These are phyloP conservation scores for Porites australiensis DNA, from an alignment of 64 coral and sea anemone species.

Conservation along the genomic window DNA sequence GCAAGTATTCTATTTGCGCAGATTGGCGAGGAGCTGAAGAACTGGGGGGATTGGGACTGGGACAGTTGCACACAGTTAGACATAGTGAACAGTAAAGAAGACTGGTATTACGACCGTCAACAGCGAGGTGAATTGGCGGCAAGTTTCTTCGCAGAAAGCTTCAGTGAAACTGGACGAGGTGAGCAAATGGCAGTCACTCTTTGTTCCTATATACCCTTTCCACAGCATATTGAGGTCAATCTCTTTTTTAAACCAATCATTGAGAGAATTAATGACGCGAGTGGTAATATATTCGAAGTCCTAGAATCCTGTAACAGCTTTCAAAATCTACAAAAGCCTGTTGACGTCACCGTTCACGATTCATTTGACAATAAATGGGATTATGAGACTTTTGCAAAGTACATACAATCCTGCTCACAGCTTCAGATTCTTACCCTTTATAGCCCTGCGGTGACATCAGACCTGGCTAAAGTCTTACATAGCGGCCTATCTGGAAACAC, in stretches of 20 bases:
- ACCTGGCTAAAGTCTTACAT: neutral
- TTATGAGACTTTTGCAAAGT: neutral
- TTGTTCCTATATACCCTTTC: slow-evolving; percentile 20
- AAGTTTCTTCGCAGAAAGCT: neutral
- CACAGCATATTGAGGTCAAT: neutral
- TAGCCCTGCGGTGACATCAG: neutral
- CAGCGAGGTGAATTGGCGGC: neutral
- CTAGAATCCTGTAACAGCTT: neutral
- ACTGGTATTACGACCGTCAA: no score
- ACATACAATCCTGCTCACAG: neutral
- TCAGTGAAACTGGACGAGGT: neutral
- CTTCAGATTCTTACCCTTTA: neutral
- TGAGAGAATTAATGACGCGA: neutral
- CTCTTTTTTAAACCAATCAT: no score
- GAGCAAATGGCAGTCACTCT: slow-evolving; percentile 12
- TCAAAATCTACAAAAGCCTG: neutral
- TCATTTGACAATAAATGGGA: accelerated
- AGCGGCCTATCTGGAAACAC: neutral
- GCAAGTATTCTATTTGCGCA: slow-evolving; percentile 5
- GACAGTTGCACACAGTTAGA: neutral
- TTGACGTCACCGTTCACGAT: neutral
- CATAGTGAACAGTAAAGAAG: no score
- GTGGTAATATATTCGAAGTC: neutral
- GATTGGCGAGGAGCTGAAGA: neutral
- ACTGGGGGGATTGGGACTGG: neutral